These are phyloP conservation scores for Enteromius treurensis DNA, from an alignment of 2,797 vertebrate genomes.

Conservation along the genomic window DNA sequence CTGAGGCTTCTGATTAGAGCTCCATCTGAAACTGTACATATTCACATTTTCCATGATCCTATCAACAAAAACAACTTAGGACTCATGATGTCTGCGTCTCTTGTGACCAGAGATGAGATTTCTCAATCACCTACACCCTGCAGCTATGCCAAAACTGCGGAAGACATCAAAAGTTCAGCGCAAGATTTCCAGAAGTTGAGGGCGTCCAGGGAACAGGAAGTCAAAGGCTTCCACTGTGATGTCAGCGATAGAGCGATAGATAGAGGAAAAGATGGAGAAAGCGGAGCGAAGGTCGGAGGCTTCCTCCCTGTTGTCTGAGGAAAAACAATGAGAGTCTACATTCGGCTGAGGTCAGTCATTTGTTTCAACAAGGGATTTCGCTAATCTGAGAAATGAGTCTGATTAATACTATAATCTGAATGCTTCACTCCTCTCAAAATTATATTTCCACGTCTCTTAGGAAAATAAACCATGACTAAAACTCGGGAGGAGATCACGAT, in stretches of 20 bases:
- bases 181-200: slow-evolving; percentile 48
- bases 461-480: slow-evolving; percentile 50
- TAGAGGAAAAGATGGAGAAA: slow-evolving; percentile 34
- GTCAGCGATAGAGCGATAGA: slow-evolving; percentile 38
- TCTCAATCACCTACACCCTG: slow-evolving; percentile 52
- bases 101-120: slow-evolving; percentile 33
- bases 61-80: slow-evolving; percentile 56
- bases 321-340: slow-evolving; percentile 37
- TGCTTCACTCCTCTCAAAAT: slow-evolving; percentile 32
- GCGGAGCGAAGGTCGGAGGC: slow-evolving; percentile 34
- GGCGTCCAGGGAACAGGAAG: slow-evolving; percentile 47
- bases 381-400: slow-evolving; percentile 42
- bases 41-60: slow-evolving; percentile 60
- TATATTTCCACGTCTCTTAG: slow-evolving; percentile 39
- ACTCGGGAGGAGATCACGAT: slow-evolving; percentile 19
- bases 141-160: slow-evolving; percentile 47
- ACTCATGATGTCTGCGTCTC: slow-evolving; percentile 51
- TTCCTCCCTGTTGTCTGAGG: slow-evolving; percentile 56
- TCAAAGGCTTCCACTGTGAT: slow-evolving; percentile 51
- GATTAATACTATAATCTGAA: slow-evolving; percentile 44
- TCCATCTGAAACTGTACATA: slow-evolving; percentile 45
- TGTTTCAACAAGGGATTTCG: slow-evolving; percentile 39
- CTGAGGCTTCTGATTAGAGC: slow-evolving; percentile 53
- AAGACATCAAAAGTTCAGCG: slow-evolving; percentile 50
- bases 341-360: slow-evolving; percentile 38